These are phyloP conservation scores for Ptilonorhynchus violaceus DNA, from an alignment of 2,113 vertebrate genomes.

Conservation along the genomic window DNA sequence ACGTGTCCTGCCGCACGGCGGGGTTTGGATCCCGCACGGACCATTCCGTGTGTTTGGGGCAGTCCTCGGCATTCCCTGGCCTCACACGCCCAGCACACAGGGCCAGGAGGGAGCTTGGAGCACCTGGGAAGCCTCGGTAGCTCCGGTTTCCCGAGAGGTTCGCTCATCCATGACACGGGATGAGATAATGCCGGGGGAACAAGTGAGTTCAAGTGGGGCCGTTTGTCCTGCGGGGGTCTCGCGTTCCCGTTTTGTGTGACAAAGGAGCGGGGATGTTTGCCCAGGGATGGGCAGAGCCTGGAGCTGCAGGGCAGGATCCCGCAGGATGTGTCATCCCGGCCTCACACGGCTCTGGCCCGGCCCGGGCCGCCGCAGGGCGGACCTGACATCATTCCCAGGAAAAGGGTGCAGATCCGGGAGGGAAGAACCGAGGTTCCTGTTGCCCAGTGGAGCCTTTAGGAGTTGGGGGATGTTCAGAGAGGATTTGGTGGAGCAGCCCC, in stretches of 20 bases:
- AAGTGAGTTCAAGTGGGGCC: background rate
- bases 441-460: background rate
- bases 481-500: background rate
- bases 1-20: background rate
- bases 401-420: background rate
- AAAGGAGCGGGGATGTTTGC: background rate
- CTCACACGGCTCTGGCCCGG: background rate
- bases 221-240: background rate
- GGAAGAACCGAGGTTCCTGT: rapidly evolving
- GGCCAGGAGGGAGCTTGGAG: background rate
- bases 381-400: background rate
- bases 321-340: background rate
- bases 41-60: rapidly evolving
- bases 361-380: background rate
- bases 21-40: background rate
- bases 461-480: rapidly evolving
- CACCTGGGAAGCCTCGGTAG: background rate
- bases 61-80: background rate
- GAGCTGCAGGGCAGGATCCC: background rate
- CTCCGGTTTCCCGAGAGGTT: background rate
- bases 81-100: background rate
- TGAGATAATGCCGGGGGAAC: background rate
- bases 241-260: background rate
- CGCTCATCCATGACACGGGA: background rate
- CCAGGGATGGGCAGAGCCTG: background rate